Conservation (phyloP, 2,797 vertebrate genomes). For the Thunnus albacares region DNA sequence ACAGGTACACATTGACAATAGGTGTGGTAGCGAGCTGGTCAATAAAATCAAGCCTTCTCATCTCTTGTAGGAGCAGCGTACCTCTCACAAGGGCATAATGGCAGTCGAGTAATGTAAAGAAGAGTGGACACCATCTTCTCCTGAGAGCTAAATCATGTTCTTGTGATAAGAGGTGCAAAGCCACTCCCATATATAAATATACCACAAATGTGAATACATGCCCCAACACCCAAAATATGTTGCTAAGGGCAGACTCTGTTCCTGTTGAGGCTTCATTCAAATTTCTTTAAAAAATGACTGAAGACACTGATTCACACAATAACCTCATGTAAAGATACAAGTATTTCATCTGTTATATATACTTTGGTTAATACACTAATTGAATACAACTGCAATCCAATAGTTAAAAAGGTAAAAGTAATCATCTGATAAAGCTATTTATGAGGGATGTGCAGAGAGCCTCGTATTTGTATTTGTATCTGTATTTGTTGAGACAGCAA, state of each 20-base stretch:
- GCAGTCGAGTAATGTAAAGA: slow-evolving; percentile 33
- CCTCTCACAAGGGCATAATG: slow-evolving; percentile 45
- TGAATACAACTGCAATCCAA: not conserved
- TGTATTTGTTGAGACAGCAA: too few relatives aligned
- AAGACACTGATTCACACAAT: not conserved
- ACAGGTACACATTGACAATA: slow-evolving; percentile 28
- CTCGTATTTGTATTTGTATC: too few relatives aligned
- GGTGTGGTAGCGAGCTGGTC: slow-evolving; percentile 28
- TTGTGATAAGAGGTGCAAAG: slow-evolving; percentile 43
- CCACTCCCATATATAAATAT: slow-evolving; percentile 9
- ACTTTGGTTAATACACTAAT: not conserved
- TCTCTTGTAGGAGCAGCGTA: slow-evolving; percentile 39
- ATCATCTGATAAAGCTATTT: slow-evolving; percentile 2
- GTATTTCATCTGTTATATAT: too few relatives aligned
- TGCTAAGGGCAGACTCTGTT: not conserved
- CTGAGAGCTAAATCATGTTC: slow-evolving; percentile 40
- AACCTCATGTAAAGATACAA: not conserved
- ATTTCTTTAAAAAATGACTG: not conserved
- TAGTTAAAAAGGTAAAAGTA: not conserved
- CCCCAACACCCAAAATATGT: slow-evolving; percentile 8
- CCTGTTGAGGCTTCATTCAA: not conserved
- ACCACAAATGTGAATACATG: slow-evolving; percentile 15
- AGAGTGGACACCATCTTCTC: slow-evolving; percentile 23
- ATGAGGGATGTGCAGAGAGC: too few relatives aligned
- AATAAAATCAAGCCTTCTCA: slow-evolving; percentile 48